A percentile compares a stretch with the other conserved stretches of the same genome.
phyloP scores from a whole-genome alignment of 2,113 vertebrate species.

The Syngnathus scovelli region DNA sequence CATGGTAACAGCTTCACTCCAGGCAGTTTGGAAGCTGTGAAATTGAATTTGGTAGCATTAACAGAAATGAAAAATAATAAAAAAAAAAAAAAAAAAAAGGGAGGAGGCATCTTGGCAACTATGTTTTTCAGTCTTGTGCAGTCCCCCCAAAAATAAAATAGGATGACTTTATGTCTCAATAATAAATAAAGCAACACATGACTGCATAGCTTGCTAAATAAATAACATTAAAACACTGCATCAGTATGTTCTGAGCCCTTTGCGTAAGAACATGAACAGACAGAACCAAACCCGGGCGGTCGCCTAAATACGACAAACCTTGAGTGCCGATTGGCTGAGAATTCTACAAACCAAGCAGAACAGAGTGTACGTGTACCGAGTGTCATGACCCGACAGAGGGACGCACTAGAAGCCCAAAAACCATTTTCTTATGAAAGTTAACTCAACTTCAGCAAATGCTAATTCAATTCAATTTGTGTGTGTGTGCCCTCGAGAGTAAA shows the following conservation, averaged over 20 bases:
- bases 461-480: not conserved
- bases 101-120: not conserved
- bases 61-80: not conserved
- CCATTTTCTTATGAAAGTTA: too few species aligned
- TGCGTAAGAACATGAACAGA: slow-evolving; percentile 37
- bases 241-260: slow-evolving; percentile 69
- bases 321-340: not conserved
- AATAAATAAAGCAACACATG: slow-evolving; percentile 51
- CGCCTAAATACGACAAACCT: not conserved
- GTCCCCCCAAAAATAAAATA: not conserved
- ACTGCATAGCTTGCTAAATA: slow-evolving; percentile 62
- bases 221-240: slow-evolving; percentile 51
- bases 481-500: not conserved
- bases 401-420: not conserved
- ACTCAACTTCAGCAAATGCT: not conserved
- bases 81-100: not conserved
- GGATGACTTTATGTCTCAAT: not conserved
- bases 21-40: not conserved
- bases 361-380: not conserved
- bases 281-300: not conserved
- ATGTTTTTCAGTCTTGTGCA: not conserved
- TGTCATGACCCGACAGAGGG: not conserved
- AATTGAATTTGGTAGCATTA: not conserved
- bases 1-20: not conserved
- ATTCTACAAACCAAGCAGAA: not conserved